phyloP scores from a whole-genome alignment of 2,888 invertebrate species.

The Nymphalis c-album region DNA sequence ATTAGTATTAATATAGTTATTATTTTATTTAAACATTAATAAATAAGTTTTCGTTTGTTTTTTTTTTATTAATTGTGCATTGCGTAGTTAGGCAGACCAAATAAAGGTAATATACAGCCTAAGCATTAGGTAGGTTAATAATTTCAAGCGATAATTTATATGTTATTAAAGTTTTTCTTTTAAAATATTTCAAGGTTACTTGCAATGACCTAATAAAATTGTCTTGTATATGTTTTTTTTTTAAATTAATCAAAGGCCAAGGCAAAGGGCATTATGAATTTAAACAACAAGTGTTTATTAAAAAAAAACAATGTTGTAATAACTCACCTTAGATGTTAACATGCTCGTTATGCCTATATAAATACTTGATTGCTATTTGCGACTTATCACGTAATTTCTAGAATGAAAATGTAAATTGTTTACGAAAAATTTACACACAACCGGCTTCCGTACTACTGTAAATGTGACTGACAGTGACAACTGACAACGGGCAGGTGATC shows the following conservation, averaged over 20 bases:
- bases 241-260: constrained; percentile 16
- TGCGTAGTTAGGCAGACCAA: too few relatives aligned
- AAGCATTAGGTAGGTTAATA: too few relatives aligned
- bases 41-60: too few relatives aligned
- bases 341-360: constrained; percentile 22
- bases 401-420: constrained; percentile 20
- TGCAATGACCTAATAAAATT: too few relatives aligned
- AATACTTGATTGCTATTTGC: not conserved
- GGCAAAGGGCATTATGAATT: constrained; percentile 13
- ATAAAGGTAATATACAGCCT: too few relatives aligned
- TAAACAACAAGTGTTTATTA: not conserved
- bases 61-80: too few relatives aligned
- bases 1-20: too few relatives aligned
- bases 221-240: constrained; percentile 15
- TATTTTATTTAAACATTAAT: too few relatives aligned
- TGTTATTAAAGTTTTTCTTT: too few relatives aligned
- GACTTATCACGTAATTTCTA: constrained; percentile 22
- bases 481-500: not conserved
- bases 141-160: too few relatives aligned
- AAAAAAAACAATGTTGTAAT: constrained; percentile 4
- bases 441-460: not conserved
- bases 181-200: too few relatives aligned
- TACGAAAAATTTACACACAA: not conserved
- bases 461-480: not conserved
- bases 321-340: constrained; percentile 41